Conservation (phyloP, 2,888 invertebrate genomes). For the Caenorhabditis imperialis region DNA sequence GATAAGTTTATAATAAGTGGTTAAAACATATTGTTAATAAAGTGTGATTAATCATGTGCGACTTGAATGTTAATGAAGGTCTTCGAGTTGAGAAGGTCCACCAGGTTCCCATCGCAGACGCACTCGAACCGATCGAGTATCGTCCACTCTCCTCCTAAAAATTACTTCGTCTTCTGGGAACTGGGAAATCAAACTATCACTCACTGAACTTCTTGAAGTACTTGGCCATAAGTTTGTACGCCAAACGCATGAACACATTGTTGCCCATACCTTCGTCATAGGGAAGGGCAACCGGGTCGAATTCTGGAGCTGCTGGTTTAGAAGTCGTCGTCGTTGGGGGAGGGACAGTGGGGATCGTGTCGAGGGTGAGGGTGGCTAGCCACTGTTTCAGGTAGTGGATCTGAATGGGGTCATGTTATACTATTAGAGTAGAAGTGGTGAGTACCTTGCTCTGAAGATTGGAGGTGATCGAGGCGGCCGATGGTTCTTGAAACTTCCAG, state of each 20-base stretch:
- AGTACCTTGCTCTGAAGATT: constrained; percentile 40
- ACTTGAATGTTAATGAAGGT: constrained; percentile 54
- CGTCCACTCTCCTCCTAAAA: constrained; percentile 44
- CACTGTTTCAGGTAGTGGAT: constrained; percentile 44
- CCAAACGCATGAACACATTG: constrained; percentile 28
- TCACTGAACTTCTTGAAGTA: constrained; percentile 48
- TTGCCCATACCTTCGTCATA: constrained; percentile 38
- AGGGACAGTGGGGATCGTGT: constrained; percentile 14
- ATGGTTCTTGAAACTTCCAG: constrained; percentile 13
- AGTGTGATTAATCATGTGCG: constrained; percentile 28
- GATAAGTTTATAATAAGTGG: no score
- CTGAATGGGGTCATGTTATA: constrained; percentile 3
- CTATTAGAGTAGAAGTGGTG: not conserved
- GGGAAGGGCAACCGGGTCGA: constrained; percentile 34
- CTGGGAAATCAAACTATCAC: constrained; percentile 4
- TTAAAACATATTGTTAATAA: constrained; percentile 3
- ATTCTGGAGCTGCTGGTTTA: not conserved
- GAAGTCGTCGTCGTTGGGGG: constrained; percentile 36
- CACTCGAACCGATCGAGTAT: constrained; percentile 53
- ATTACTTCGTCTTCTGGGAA: no score
- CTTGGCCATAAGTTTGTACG: constrained; percentile 39
- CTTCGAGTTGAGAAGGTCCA: constrained; percentile 46
- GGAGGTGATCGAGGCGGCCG: constrained; percentile 7
- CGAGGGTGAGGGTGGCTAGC: constrained; percentile 32
- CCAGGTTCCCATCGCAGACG: constrained; percentile 49